Evolutionary conservation across 2,888 invertebrate genomes (phyloP), one percentile per base, ranked within the genome.

Genomic region (Adelphocoris suturalis): DNA sequence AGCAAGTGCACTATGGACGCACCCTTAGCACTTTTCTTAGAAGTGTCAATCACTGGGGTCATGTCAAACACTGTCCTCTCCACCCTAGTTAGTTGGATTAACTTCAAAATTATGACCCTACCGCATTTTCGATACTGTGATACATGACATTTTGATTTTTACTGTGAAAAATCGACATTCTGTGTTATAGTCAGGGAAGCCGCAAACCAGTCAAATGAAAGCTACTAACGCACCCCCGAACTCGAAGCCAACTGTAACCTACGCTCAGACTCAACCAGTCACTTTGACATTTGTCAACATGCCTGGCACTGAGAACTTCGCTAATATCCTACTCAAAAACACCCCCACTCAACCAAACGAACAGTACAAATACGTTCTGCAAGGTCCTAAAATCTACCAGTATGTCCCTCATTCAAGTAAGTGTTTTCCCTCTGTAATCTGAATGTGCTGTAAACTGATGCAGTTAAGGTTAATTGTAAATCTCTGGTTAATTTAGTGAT

Each of bases 221-320:
- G 57, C 82, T 13, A 57, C 82, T 5, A 76, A 48, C 61, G 86
- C 75, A 23, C 88, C 88, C 0, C 46, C 52, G 27, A 88, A 28
- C 27, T 82, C 68, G n/a, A 81, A 85, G 76, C 84, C 87, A n/a
- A 89, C 89, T 13, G 75, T 84, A 57, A 90, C 87, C 12, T 90
- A 87, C 91, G 91, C 84, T 90, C 91, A 92, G 52, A 92, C 93
- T 81, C 94, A 94, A 91, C 94, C 94, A n/a, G 92, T 94, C 88
- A 93, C 94, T 28, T 93, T 94, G 55, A 93, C 94, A 16, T 93
- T 93, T 89, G 91, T 93, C 78, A 93, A 93, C 90, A 92, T 92
- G 28, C 91, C 92, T 0, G 90, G 78, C 7, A 57, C 91, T n/a
- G 92, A 91, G n/a, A 91, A 91, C 16, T 90, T 92, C 46, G 90